Evolutionary conservation across 2,113 vertebrate species (phyloP).

Genomic region (Daubentonia madagascariensis): DNA sequence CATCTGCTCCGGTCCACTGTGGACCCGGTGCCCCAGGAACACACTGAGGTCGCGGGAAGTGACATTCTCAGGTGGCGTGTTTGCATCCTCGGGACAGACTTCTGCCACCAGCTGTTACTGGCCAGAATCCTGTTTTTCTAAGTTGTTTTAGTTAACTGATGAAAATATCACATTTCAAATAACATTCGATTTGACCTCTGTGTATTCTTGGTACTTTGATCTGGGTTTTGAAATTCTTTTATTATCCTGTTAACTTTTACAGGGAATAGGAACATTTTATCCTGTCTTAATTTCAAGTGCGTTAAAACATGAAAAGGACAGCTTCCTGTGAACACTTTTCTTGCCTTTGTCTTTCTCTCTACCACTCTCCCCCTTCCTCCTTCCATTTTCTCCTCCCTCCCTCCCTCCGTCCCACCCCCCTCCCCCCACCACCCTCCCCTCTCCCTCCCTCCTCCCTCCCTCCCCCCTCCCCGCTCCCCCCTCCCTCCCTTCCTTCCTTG

Average conservation of each 20-base stretch:
- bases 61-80: accelerated
- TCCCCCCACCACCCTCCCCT: accelerated
- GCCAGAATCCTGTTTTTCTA: neutral
- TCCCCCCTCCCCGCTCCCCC: neutral
- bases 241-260: neutral
- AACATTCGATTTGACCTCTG: neutral
- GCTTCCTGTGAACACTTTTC: neutral
- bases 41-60: neutral
- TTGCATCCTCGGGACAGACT: accelerated
- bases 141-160: neutral
- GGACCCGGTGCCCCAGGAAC: accelerated
- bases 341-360: neutral
- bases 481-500: neutral
- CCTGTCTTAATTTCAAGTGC: neutral
- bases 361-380: too few relatives aligned
- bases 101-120: neutral
- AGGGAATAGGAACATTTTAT: neutral
- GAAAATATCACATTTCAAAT: neutral
- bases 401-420: accelerated
- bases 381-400: too few relatives aligned
- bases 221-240: neutral
- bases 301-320: neutral
- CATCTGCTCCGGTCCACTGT: too few relatives aligned
- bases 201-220: constrained; percentile 5
- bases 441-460: accelerated